Evolutionary conservation across 2,888 invertebrate species (phyloP), one percentile per base, ranked within the genome.

Genomic region (Patella ulyssiponensis): DNA sequence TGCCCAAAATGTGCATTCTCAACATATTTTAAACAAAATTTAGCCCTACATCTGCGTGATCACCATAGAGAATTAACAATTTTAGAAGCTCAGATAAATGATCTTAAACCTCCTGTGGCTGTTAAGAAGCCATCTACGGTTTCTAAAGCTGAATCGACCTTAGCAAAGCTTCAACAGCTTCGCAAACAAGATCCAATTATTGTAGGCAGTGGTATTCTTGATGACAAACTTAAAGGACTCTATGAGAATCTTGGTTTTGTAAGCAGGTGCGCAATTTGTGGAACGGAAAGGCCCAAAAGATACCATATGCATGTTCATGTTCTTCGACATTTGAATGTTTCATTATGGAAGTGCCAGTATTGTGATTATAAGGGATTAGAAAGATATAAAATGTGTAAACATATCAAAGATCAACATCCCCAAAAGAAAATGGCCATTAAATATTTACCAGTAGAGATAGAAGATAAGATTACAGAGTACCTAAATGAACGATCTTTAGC

Each of bases 241-340:
- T 83, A 83, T 71, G 79, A 83, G 77, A 83, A 82, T 74, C 80
- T 76, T 73, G 83, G 83, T 15, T 80, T 79, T 52, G 74, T 79
- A n/a, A 82, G 81, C 79, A 83, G 84, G 69, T 88, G 88, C 74
- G 80, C 84, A 70, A 85, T 88, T 56, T 88, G 88, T 75, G 81
- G 84, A n/a, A 84, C 86, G 17, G 84, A 83, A 51, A 83, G 86
- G 11, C 82, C 85, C 9, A 87, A 88, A 74, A 86, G 86, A 73
- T 88, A 86, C 82, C 85, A 85, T 69, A 83, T 88, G 64, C 88
- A 88, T 78, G 85, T 86, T n/a, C 88, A 88, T 78, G 81, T 88
- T 33, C 71, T 88, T 5, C 82, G 87, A 23, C 88, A 89, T 79
- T 82, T 89, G 73, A 82, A 88, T 15, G 82, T 89, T 20, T 85